Evolutionary conservation across 2,888 invertebrate species (phyloP).

Genomic region (Crossocerus cetratus): DNA sequence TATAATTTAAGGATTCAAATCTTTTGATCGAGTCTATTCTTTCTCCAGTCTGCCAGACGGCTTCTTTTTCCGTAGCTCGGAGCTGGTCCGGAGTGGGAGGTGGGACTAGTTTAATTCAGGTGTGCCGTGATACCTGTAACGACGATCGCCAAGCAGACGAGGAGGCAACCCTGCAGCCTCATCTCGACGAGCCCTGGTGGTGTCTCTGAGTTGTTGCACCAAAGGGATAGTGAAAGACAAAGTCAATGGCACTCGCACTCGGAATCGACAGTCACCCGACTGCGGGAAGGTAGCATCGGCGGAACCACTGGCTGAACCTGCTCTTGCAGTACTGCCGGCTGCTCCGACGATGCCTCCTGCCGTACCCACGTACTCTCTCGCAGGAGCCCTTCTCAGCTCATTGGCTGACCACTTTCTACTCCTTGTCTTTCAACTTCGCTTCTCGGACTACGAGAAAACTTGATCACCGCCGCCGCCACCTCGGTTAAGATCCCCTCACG

Average conservation of each 20-base stretch:
- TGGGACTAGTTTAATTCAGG: neutral
- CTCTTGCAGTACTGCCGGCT: slow-evolving; percentile 43
- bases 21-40: neutral
- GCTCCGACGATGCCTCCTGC: slow-evolving; percentile 32
- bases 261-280: slow-evolving; percentile 10
- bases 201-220: neutral
- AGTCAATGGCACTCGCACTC: slow-evolving; percentile 22
- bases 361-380: slow-evolving; percentile 39
- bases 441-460: slow-evolving; percentile 50
- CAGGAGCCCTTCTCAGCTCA: slow-evolving; percentile 61
- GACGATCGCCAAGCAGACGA: slow-evolving; percentile 49
- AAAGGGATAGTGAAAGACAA: neutral
- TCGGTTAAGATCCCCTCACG: too few relatives aligned
- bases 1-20: neutral
- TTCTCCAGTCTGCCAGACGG: neutral
- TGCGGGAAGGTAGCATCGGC: slow-evolving; percentile 34
- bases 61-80: neutral
- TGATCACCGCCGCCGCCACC: slow-evolving; percentile 16
- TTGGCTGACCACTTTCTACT: slow-evolving; percentile 76
- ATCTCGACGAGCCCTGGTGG: slow-evolving; percentile 9
- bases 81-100: neutral
- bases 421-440: slow-evolving; percentile 35
- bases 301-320: slow-evolving; percentile 31
- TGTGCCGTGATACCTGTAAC: slow-evolving; percentile 47
- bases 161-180: slow-evolving; percentile 52